phyloP scores from a whole-genome alignment of 2,797 vertebrate genomes.

The Pseudomugil tenellus region DNA sequence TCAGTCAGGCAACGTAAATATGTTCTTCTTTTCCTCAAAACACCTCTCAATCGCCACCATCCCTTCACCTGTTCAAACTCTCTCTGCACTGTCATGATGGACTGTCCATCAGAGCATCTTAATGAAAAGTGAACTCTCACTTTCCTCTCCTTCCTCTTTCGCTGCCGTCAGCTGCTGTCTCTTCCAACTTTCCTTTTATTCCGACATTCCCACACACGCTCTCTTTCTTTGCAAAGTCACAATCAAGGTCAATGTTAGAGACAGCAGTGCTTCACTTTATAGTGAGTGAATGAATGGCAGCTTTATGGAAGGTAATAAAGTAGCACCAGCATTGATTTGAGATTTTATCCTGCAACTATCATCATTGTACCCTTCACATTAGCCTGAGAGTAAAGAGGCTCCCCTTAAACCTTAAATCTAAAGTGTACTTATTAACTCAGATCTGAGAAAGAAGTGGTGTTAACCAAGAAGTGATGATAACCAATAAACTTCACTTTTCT shows the following conservation, averaged over 20 bases:
- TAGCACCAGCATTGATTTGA: neutral
- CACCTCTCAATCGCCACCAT: conserved; percentile 1
- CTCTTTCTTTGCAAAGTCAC: conserved; percentile 53
- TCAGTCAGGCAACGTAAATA: conserved; percentile 14
- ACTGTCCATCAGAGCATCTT: conserved; percentile 44
- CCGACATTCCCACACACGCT: conserved; percentile 14
- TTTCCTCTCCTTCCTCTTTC: conserved; percentile 11
- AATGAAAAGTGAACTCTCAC: conserved; percentile 58
- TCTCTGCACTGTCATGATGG: conserved; percentile 15
- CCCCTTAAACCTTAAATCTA: neutral
- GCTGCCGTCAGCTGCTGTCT: conserved; percentile 48
- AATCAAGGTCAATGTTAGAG: conserved; percentile 49
- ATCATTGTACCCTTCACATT: neutral
- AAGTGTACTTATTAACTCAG: conserved; percentile 13
- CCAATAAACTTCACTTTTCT: neutral
- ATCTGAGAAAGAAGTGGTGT: conserved; percentile 2
- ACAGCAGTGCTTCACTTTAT: neutral
- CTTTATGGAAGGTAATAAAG: conserved; percentile 1
- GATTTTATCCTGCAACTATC: neutral
- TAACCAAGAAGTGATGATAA: neutral
- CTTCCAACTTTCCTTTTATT: conserved; percentile 43
- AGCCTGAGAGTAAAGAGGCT: neutral
- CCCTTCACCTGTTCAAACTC: conserved; percentile 2
- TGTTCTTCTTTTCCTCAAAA: conserved; percentile 10
- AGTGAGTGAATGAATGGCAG: conserved; percentile 4